Evolutionary conservation across 1,140 invertebrate genomes (phyloP), one percentile per base, ranked within the genome.

Genomic region (Achroia grisella): DNA sequence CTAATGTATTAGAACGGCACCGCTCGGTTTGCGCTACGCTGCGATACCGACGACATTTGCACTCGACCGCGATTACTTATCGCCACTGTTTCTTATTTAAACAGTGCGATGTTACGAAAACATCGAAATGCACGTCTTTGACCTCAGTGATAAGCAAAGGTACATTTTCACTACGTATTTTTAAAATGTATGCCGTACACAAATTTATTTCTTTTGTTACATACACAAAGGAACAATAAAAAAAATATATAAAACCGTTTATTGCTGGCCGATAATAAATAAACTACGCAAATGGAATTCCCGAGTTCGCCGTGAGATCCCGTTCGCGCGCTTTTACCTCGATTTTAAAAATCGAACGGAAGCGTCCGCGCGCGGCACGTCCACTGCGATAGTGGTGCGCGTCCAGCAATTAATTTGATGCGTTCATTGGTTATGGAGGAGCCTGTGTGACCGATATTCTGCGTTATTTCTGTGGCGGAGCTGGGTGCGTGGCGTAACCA

Each of bases 401-500:
- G 52, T 55, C 64, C 63, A 55, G 62, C 70, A 83, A 83, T 83
- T 83, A 83, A 80, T 71, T 62, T 61, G 62, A 70, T 64, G 67
- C 70, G 67, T 71, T 77, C 75, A 64, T 63, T 67, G 62, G 50
- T 60, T 56, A 40, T 65, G 17, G 17, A 68, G 51, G 71, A 68
- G 73, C 71, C 67, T 79, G 71, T 51, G 50, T 83, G 77, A 84
- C 80, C 80, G 80, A 84, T 84, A 81, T 84, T 79, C 77, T 52
- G 65, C 69, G 73, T 84, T 84, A 84, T 84, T 84, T 84, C 80
- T 81, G 79, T 71, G 66, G 59, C 48, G 47, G 52, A 51, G 60
- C 57, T 62, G 48, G 39, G 42, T 52, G 60, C 70, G 60, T 78
- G 79, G 73, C 79, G 77, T 71, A 81, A 81, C 72, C 68, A 62